Base-by-base conservation (phyloP, 1,140 invertebrate genomes). In the Acromyrmex echinatior region DNA sequence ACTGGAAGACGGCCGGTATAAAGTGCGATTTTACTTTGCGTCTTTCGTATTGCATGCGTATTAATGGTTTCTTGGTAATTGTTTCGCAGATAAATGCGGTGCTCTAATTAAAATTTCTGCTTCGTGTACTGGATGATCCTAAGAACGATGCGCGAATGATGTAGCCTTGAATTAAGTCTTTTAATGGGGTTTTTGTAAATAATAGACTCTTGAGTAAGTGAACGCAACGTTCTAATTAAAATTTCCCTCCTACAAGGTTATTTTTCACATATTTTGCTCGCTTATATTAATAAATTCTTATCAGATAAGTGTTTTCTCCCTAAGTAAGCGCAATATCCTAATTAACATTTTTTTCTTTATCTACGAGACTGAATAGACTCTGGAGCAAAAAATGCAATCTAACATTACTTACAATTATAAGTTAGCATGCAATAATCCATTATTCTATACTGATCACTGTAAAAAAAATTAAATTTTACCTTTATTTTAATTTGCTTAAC, bases 91-190 rank as follows among this genome's bases (percentile, higher is more conserved):
- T 53, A 53, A 81, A 58, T 14, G 9, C 7, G n/a, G 35, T 14
- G 51, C n/a, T 60, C 9, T 28, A 45, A 81, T 71, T 71, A 45
- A 81, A 71, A 25, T 81, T 79, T 81, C 49, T 28, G 35, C 49
- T 58, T 39, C 45, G 28, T 25, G 45, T 39, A 39, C n/a, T 16
- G 63, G 25, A 35, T 60, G 58, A 80, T 39, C 65, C 14, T 25
- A 16, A 58, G n/a, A 28, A 39, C 12, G n/a, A 56, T 14, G 28
- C 63, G 49, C 63, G 45, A 56, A 66, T 18, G 62, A 68, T 53
- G 39, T 60, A 51, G 25, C 76, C 63, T 80, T 66, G 78, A 68
- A 65, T 79, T 65, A 79, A 79, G 45, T 53, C 28, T 80, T 16
- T 56, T 39, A 58, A 56, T 79, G n/a, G n/a, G 14, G 63, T 70